Evolutionary conservation across 2,888 invertebrate genomes (phyloP).

Genomic region (Drosophila recens): DNA sequence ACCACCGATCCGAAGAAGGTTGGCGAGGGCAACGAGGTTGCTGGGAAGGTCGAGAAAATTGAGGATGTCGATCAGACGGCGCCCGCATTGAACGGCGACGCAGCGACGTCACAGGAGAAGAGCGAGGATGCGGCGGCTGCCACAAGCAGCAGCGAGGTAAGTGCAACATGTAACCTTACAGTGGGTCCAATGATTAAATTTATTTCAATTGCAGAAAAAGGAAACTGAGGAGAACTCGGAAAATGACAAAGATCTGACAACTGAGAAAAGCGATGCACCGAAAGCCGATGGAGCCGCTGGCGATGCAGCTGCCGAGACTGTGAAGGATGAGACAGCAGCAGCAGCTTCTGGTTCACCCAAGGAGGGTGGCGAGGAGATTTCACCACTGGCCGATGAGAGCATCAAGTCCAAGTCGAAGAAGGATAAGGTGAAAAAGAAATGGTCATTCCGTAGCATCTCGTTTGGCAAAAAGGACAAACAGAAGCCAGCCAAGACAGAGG

Average conservation of each 20-base stretch:
- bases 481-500: constrained; percentile 90
- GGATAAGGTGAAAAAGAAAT: constrained; percentile 93
- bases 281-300: constrained; percentile 43
- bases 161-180: neutral
- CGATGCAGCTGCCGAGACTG: constrained; percentile 69
- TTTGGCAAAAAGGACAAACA: constrained; percentile 95
- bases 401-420: constrained; percentile 88
- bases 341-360: constrained; percentile 59
- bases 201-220: constrained; percentile 86
- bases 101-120: constrained; percentile 87
- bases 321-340: constrained; percentile 63
- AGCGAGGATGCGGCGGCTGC: constrained; percentile 85
- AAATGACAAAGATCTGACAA: constrained; percentile 89
- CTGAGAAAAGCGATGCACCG: constrained; percentile 87
- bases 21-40: constrained; percentile 86
- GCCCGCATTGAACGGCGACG: constrained; percentile 88
- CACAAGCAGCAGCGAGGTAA: constrained; percentile 60
- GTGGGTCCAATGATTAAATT: neutral
- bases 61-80: constrained; percentile 89
- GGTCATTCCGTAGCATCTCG: constrained; percentile 94
- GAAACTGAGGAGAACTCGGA: constrained; percentile 86
- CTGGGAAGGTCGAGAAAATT: constrained; percentile 91
- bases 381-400: constrained; percentile 83
- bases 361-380: constrained; percentile 80
- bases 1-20: constrained; percentile 88